phyloP scores from a whole-genome alignment of 2,888 invertebrate species.

The Cataglyphis rosenhaueri region DNA sequence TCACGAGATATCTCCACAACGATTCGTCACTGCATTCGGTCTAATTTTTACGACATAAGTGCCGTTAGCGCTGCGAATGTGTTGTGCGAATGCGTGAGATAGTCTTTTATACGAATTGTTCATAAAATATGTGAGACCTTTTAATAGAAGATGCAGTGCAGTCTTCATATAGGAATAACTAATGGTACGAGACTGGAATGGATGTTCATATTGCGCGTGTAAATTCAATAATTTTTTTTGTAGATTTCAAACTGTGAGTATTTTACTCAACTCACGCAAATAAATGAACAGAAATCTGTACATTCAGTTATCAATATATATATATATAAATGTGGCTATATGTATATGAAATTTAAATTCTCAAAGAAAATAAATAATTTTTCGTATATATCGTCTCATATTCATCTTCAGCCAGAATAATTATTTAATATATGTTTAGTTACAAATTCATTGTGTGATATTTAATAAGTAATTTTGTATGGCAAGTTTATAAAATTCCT shows the following conservation, averaged over 20 bases:
- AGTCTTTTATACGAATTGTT: constrained; percentile 76
- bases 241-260: constrained; percentile 36
- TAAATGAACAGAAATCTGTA: constrained; percentile 51
- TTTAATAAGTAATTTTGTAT: constrained; percentile 16
- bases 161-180: constrained; percentile 47
- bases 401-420: neutral
- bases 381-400: constrained; percentile 68
- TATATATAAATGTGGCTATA: constrained; percentile 58
- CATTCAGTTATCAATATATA: constrained; percentile 59
- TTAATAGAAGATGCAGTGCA: constrained; percentile 40
- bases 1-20: constrained; percentile 6
- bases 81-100: constrained; percentile 70
- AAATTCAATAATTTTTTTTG: constrained; percentile 51
- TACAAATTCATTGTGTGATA: neutral
- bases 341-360: constrained; percentile 65
- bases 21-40: constrained; percentile 54
- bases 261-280: constrained; percentile 41
- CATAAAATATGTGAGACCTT: constrained; percentile 63
- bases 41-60: constrained; percentile 63
- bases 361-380: constrained; percentile 78
- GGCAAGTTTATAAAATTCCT: constrained; percentile 51
- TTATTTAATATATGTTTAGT: neutral
- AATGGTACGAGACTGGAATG: constrained; percentile 41
- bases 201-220: constrained; percentile 29
- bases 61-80: constrained; percentile 61